Base-by-base conservation (phyloP, 1,140 invertebrate genomes). In the Leptonema lineaticorne region DNA sequence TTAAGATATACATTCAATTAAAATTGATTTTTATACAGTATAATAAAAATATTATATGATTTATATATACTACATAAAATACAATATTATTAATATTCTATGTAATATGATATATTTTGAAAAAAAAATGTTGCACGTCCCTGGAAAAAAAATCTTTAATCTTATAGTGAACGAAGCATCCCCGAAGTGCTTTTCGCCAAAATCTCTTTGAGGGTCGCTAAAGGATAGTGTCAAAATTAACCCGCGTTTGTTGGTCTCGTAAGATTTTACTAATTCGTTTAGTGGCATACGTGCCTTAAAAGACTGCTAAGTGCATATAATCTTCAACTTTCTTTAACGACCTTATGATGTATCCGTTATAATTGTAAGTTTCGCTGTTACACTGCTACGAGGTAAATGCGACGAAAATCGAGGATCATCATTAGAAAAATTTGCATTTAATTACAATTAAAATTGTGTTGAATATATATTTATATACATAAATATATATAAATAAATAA, bases 211-310 rank as follows among this genome's bases (percentile, higher is more conserved):
- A 59, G 48, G 18, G 37, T 50, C 46, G 59, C 22, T 53, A 46
- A 62, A 62, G n/a, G 22, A 64, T 64, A 24, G 45, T 64, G 60
- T 59, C 27, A 30, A 62, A 67, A 59, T 65, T 65, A 67, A 30
- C n/a, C 48, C 26, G 50, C 20, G 29, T 69, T 48, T 59, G 41
- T 59, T 8, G 33, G 64, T 37, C 64, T 67, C 69, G 11, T 24
- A 63, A 67, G 64, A 57, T 57, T 63, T 65, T 41, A 18, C 69
- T 70, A 67, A 70, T 70, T 70, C 67, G 69, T 70, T 20, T 27
- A 41, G 30, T 29, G 29, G 60, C n/a, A n/a, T 18, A 28, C 45
- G 50, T 22, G 37, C 28, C 26, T 37, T n/a, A 68, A 18, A 18
- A 56, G 45, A 22, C 48, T 50, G 28, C 50, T 20, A 57, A 66